phyloP scores from a whole-genome alignment of 2,113 vertebrate species.

The Pygoscelis adeliae region DNA sequence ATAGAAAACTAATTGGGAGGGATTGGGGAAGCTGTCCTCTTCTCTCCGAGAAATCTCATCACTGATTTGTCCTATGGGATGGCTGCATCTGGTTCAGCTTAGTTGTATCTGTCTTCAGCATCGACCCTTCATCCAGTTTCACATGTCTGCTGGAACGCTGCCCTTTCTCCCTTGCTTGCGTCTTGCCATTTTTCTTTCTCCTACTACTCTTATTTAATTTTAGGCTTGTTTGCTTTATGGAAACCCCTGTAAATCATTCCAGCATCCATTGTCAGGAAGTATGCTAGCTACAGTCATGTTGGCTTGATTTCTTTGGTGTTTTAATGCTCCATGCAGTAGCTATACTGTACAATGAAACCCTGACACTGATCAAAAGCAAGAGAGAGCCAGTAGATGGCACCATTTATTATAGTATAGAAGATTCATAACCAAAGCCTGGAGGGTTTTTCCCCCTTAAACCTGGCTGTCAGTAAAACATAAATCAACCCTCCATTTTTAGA shows the following conservation, averaged over 20 bases:
- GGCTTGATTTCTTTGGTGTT: background rate
- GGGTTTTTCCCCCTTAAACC: background rate
- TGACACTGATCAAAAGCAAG: background rate
- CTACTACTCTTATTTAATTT: background rate
- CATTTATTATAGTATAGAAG: conserved; percentile 67
- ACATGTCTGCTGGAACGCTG: background rate
- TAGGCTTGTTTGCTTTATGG: background rate
- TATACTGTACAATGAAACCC: background rate
- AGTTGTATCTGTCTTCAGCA: background rate
- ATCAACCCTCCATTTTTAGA: conserved; percentile 47
- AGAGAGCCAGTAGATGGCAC: conserved; percentile 75
- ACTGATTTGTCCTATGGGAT: conserved; percentile 3
- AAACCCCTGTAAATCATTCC: conserved; percentile 6
- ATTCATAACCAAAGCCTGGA: background rate
- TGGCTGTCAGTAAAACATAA: conserved; percentile 40
- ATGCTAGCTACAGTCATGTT: background rate
- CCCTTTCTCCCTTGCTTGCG: background rate
- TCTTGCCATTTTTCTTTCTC: conserved; percentile 3
- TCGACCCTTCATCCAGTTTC: background rate
- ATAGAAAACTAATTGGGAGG: background rate
- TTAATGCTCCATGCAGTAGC: background rate
- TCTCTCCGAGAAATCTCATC: background rate
- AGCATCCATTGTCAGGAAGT: background rate
- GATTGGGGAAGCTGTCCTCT: background rate
- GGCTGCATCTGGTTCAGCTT: conserved; percentile 43